A percentile compares a stretch with the other conserved stretches of the same genome.
These are phyloP conservation scores for Zosterops pallidus DNA, from an alignment of 2,113 vertebrate genomes.

Conservation along the genomic window DNA sequence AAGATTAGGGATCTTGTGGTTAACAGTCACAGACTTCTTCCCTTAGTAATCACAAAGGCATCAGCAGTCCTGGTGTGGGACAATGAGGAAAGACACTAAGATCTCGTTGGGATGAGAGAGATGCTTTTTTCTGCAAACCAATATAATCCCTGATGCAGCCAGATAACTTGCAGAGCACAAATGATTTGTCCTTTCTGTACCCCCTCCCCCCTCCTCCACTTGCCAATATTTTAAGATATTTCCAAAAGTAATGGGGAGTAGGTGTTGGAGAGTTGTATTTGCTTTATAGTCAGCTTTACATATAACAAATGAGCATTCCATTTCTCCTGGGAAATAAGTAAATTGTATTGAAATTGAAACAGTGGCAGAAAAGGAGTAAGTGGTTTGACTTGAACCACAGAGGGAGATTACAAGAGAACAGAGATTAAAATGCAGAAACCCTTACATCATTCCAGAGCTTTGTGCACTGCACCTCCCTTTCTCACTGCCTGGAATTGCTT, in stretches of 20 bases:
- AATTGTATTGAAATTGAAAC: slow-evolving; percentile 64
- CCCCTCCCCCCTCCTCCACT: not conserved
- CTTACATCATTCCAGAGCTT: slow-evolving; percentile 47
- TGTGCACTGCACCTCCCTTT: not conserved
- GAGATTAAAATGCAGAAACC: slow-evolving; percentile 59
- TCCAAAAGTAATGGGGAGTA: slow-evolving; percentile 38
- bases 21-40: not conserved
- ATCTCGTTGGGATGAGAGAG: not conserved
- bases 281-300: slow-evolving; percentile 56
- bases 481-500: not conserved
- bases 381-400: slow-evolving; percentile 63
- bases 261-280: slow-evolving; percentile 46
- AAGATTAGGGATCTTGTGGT: not conserved
- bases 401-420: slow-evolving; percentile 60
- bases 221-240: slow-evolving; percentile 29
- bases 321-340: slow-evolving; percentile 65
- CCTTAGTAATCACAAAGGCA: not conserved
- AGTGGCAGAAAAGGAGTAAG: slow-evolving; percentile 61
- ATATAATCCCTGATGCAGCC: not conserved
- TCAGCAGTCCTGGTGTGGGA: not conserved
- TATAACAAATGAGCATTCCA: slow-evolving; percentile 59
- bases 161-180: not conserved
- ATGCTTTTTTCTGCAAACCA: not conserved
- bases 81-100: not conserved
- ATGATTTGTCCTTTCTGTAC: not conserved